Conservation (phyloP, 2,113 vertebrate genomes). For the Trematocara marginatum region DNA sequence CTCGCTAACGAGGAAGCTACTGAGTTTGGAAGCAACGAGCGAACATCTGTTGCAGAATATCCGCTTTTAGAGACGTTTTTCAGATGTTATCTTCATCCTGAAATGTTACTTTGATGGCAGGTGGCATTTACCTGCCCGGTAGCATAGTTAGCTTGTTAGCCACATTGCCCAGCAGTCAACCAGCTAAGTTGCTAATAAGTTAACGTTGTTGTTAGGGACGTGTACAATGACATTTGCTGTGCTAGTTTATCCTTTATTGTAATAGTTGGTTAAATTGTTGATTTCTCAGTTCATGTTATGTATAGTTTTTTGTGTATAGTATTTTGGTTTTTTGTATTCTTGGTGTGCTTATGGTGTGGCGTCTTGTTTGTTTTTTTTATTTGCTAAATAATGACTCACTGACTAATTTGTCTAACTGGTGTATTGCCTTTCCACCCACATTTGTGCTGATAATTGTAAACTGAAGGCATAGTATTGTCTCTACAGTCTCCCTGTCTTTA, state of each 20-base stretch:
- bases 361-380: background rate
- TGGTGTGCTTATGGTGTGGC: background rate
- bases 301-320: background rate
- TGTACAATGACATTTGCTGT: background rate
- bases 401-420: background rate
- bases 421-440: background rate
- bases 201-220: background rate
- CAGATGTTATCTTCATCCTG: background rate
- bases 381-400: background rate
- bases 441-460: background rate
- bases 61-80: background rate
- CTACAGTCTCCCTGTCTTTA: background rate
- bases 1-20: background rate
- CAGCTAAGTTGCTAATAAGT: conserved; percentile 20
- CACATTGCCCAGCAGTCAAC: background rate
- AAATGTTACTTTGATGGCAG: background rate
- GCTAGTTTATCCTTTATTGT: background rate
- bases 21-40: background rate
- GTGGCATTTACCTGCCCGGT: background rate
- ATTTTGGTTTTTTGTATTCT: background rate
- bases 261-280: background rate
- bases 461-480: background rate
- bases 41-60: conserved; percentile 33
- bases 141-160: conserved; percentile 29
- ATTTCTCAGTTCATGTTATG: background rate